A percentile compares a stretch with the other conserved stretches of the same genome.
phyloP scores from a whole-genome alignment of 2,888 invertebrate species.

The Eudemis profundana region DNA sequence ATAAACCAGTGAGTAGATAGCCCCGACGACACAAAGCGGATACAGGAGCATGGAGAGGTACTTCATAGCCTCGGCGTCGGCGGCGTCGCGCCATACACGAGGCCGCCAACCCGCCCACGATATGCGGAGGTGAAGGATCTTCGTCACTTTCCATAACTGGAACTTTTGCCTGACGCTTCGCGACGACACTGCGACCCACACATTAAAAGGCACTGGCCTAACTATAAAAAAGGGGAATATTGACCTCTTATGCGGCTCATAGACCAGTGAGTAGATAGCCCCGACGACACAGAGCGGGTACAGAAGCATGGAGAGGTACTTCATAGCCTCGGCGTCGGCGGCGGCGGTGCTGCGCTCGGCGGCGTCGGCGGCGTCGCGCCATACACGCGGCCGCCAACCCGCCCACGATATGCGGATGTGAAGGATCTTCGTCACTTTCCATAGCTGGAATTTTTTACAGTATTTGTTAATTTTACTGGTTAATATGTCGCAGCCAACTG shows the following conservation, averaged over 20 bases:
- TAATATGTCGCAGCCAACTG: no score
- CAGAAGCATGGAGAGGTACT: conserved; percentile 94
- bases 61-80: conserved; percentile 96
- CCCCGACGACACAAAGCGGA: conserved; percentile 94
- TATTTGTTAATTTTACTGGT: no score
- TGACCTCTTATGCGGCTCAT: conserved; percentile 97
- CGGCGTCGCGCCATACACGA: conserved; percentile 71
- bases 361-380: conserved; percentile 76
- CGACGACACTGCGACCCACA: no score
- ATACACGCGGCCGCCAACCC: conserved; percentile 65
- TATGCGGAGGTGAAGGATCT: conserved; percentile 91
- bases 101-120: conserved; percentile 70
- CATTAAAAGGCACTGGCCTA: no score
- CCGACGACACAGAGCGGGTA: conserved; percentile 95
- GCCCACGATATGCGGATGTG: conserved; percentile 87
- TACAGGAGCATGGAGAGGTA: conserved; percentile 95
- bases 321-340: conserved; percentile 97
- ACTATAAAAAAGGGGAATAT: no score
- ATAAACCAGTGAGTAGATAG: conserved; percentile 96
- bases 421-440: conserved; percentile 97
- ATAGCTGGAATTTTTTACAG: conserved; percentile 85
- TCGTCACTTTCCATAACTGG: conserved; percentile 97
- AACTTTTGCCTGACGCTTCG: no score
- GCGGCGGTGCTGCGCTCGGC: conserved; percentile 91
- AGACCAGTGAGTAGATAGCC: conserved; percentile 96